Percentiles rank a stretch among this genome's conserved stretches.
Evolutionary conservation across 2,888 invertebrate genomes (phyloP).

Genomic region (Cheilosia soror): DNA sequence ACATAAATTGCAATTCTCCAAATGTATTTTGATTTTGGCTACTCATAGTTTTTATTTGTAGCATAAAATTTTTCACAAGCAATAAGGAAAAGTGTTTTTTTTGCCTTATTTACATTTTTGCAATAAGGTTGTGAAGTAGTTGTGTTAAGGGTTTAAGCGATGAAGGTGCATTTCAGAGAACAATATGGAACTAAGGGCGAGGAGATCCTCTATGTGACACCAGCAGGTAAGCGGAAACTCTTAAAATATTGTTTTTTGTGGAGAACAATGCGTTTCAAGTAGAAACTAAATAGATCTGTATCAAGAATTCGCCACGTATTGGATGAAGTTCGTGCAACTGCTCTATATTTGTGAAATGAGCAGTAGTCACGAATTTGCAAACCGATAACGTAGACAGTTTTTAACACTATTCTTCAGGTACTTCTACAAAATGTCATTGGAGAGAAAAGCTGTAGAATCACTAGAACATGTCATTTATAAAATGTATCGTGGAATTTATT

Average conservation of each 20-base stretch:
- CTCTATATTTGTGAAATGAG: too few relatives aligned
- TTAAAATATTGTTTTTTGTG: neutral
- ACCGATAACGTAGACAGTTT: too few relatives aligned
- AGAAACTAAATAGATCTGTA: neutral
- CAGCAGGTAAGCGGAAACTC: conserved; percentile 80
- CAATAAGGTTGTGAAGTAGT: conserved; percentile 60
- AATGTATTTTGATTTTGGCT: conserved; percentile 9
- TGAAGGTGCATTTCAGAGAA: conserved; percentile 84
- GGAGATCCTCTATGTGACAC: conserved; percentile 83
- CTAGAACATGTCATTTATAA: too few relatives aligned
- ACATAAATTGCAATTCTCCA: conserved; percentile 16
- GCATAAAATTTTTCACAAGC: conserved; percentile 5
- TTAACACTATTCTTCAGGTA: too few relatives aligned
- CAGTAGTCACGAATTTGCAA: too few relatives aligned
- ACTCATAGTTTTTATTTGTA: conserved; percentile 18
- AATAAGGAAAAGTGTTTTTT: conserved; percentile 23
- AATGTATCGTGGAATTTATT: too few relatives aligned
- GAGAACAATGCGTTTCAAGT: neutral
- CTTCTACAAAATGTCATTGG: too few relatives aligned
- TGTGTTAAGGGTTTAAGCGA: conserved; percentile 71
- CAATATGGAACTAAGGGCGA: conserved; percentile 83
- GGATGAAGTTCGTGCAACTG: too few relatives aligned
- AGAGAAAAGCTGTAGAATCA: too few relatives aligned
- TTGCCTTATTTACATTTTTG: conserved; percentile 39
- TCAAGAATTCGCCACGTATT: conserved; percentile 10